Evolutionary conservation across 2,113 vertebrate genomes (phyloP).

Genomic region (Lycocorax pyrrhopterus): DNA sequence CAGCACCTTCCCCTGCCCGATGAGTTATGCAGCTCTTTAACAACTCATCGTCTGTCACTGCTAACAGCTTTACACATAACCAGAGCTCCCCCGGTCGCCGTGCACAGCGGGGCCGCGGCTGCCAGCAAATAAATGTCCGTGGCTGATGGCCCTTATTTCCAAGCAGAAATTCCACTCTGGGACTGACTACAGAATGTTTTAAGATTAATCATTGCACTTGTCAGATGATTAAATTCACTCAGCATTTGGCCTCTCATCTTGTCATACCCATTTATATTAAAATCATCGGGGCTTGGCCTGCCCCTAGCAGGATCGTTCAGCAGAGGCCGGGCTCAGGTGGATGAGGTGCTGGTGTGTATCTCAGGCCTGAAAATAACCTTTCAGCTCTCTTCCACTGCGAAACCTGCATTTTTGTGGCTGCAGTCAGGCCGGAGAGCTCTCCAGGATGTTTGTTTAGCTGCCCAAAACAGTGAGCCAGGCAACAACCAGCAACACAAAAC

Average conservation of each 20-base stretch:
- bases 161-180: neutral
- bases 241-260: neutral
- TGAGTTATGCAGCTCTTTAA: neutral
- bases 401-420: neutral
- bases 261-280: neutral
- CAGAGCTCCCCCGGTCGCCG: neutral
- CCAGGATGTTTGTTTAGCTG: neutral
- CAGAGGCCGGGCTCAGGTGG: neutral
- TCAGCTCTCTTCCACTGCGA: neutral
- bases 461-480: neutral
- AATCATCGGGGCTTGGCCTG: neutral
- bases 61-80: neutral
- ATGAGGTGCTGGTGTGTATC: neutral
- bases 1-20: neutral
- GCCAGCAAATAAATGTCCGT: neutral
- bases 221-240: slow-evolving; percentile 30
- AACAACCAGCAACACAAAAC: neutral
- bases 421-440: neutral
- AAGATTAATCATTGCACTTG: slow-evolving; percentile 9
- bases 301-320: neutral
- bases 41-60: neutral
- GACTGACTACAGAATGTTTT: neutral
- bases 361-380: neutral
- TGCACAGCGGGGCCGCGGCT: neutral
- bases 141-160: neutral